These are phyloP conservation scores for Clarias batrachus DNA, from an alignment of 2,113 vertebrate genomes.

Conservation along the genomic window DNA sequence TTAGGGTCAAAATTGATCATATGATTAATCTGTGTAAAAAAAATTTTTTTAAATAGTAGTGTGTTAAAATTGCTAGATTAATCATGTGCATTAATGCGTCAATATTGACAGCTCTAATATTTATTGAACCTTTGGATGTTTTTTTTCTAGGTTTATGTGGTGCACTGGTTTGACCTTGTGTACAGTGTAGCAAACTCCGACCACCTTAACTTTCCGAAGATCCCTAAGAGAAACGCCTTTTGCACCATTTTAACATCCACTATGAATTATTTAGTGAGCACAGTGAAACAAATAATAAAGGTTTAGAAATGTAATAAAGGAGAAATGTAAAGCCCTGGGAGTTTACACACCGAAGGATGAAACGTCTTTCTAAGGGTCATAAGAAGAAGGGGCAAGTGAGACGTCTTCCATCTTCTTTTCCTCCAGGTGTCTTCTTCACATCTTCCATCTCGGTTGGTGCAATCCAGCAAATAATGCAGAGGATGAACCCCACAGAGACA, in stretches of 20 bases:
- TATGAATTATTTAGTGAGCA: neutral
- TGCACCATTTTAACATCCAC: neutral
- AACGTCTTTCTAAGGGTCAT: neutral
- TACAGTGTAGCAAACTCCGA: neutral
- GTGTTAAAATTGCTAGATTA: no score
- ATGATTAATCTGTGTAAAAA: no score
- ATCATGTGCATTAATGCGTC: no score
- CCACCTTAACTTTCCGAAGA: neutral
- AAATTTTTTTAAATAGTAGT: no score
- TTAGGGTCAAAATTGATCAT: no score
- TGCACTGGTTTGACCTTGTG: no score
- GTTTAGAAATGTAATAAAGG: neutral
- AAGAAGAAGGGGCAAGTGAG: neutral
- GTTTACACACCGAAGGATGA: neutral
- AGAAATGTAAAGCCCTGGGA: neutral
- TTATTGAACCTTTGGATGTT: no score
- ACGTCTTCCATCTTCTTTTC: neutral
- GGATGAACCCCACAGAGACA: constrained; percentile 34
- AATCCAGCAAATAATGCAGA: constrained; percentile 15
- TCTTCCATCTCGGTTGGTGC: constrained; percentile 31
- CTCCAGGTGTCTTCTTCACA: constrained; percentile 6
- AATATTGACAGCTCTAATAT: no score
- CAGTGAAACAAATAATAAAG: neutral
- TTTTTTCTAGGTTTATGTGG: no score
- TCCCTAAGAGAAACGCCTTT: neutral